Conservation (phyloP, 2,113 vertebrate genomes). For the Todiramphus saurophagus region DNA sequence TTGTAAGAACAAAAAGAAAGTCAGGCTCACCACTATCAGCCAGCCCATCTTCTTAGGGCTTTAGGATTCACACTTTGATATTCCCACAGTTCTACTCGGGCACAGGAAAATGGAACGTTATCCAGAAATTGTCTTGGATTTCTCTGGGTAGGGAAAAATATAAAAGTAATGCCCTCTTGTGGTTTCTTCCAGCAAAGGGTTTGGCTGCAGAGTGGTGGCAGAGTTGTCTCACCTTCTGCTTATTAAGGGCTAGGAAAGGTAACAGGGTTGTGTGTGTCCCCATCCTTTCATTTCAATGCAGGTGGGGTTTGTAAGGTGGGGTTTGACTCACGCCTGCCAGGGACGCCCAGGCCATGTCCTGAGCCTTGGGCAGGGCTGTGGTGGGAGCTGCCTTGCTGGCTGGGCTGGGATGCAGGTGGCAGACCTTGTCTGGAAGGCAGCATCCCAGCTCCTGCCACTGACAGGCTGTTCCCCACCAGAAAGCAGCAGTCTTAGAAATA, state of each 20-base stretch:
- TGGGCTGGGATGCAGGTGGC: background rate
- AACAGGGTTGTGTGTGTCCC: too few relatives aligned
- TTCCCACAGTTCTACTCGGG: background rate
- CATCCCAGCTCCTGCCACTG: background rate
- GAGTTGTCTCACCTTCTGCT: background rate
- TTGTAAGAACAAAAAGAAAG: background rate
- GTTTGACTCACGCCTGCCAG: background rate
- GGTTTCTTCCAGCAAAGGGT: background rate
- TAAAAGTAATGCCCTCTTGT: slow-evolving; percentile 50
- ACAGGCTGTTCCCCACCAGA: background rate
- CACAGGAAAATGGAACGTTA: background rate
- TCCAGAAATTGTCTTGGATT: background rate
- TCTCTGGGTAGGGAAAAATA: background rate
- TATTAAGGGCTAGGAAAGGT: background rate
- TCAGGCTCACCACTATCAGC: background rate
- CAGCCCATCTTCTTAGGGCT: background rate
- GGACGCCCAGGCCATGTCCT: background rate
- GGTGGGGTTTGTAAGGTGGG: too few relatives aligned
- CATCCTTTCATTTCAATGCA: background rate
- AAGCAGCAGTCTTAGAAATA: background rate
- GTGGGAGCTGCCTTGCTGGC: background rate
- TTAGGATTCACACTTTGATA: background rate
- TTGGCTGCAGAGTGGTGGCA: background rate
- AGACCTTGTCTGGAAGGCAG: background rate
- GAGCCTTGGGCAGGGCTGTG: background rate